These are phyloP conservation scores for Nymphalis io DNA, from an alignment of 1,140 invertebrate species.

Conservation along the genomic window DNA sequence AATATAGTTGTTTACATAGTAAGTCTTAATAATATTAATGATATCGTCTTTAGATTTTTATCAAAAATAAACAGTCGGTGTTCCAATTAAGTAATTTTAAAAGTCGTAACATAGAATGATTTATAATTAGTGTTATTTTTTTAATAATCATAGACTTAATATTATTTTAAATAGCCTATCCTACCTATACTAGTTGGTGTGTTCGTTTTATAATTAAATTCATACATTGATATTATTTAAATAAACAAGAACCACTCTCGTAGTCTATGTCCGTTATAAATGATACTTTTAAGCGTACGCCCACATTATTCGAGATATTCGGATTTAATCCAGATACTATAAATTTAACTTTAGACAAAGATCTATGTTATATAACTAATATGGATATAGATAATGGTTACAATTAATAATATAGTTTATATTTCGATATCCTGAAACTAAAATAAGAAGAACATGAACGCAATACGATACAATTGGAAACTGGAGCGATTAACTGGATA, in stretches of 20 bases:
- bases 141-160: no score
- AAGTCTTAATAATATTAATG: no score
- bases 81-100: no score
- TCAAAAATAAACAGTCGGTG: no score
- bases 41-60: no score
- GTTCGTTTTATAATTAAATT: background rate
- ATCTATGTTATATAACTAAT: conserved; percentile 4
- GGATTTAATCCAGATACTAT: conserved; percentile 26
- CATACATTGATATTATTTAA: conserved; percentile 18
- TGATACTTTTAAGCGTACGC: conserved; percentile 24
- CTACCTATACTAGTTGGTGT: no score
- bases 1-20: no score
- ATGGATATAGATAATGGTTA: background rate
- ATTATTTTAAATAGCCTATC: no score
- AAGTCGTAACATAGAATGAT: no score
- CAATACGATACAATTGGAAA: background rate
- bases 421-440: background rate
- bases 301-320: conserved; percentile 15
- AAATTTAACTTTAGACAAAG: conserved; percentile 2
- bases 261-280: conserved; percentile 14
- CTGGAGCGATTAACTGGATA: background rate
- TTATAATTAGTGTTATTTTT: no score
- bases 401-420: background rate
- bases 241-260: conserved; percentile 6
- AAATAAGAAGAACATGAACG: background rate